A percentile compares a stretch with the other conserved stretches of the same genome.
Evolutionary conservation across 2,888 invertebrate species (phyloP).

Genomic region (Erebia ligea): DNA sequence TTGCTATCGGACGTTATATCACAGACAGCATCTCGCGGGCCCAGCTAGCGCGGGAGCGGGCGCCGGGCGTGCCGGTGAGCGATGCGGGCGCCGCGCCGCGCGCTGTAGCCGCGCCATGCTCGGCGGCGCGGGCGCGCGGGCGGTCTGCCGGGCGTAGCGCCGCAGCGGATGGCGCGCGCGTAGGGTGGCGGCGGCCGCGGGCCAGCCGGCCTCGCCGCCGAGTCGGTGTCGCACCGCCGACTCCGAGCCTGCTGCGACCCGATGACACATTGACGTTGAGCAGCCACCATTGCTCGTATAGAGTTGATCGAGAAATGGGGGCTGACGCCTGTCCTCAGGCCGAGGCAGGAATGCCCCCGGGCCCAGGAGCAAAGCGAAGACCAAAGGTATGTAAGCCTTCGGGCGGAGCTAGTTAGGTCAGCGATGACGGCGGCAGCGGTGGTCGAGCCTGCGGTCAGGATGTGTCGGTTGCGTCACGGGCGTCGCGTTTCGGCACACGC

Average conservation of each 20-base stretch:
- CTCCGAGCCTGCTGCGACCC: constrained; percentile 67
- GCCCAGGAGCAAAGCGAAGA: constrained; percentile 87
- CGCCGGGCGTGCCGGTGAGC: constrained; percentile 52
- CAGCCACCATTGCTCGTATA: constrained; percentile 98
- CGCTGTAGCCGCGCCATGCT: constrained; percentile 54
- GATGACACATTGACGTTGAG: constrained; percentile 82
- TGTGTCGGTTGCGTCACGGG: constrained; percentile 48
- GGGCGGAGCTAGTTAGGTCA: neutral
- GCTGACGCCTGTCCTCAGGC: constrained; percentile 98
- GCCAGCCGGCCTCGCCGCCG: constrained; percentile 70
- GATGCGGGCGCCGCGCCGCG: constrained; percentile 49
- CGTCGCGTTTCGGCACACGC: constrained; percentile 45
- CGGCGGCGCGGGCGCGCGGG: constrained; percentile 51
- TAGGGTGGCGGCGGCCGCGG: constrained; percentile 70
- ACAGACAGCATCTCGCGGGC: constrained; percentile 35
- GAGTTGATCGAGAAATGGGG: constrained; percentile 99
- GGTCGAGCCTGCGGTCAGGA: constrained; percentile 57
- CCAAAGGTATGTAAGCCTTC: constrained; percentile 84
- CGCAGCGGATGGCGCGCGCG: constrained; percentile 54
- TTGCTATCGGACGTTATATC: constrained; percentile 55
- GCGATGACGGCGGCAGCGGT: constrained; percentile 44
- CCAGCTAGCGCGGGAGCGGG: constrained; percentile 43
- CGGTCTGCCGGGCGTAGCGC: constrained; percentile 57
- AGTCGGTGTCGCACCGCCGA: constrained; percentile 54
- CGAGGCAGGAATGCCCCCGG: constrained; percentile 97